These are phyloP conservation scores for Caenorhabditis zanzibari DNA, from an alignment of 2,888 invertebrate genomes.

Conservation along the genomic window DNA sequence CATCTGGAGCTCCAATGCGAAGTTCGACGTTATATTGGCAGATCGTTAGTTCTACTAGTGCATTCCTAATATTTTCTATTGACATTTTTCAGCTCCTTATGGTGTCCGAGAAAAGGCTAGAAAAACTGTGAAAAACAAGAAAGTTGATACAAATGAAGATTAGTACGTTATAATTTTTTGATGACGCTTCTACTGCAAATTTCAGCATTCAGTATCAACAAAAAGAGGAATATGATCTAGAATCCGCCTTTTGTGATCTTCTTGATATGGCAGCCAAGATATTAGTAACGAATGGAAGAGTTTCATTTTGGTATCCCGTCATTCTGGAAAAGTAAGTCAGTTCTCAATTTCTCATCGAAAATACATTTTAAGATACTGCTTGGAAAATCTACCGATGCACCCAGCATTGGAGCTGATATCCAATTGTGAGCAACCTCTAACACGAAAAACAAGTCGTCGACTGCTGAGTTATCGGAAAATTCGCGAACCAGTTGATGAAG, in stretches of 20 bases:
- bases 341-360: neutral
- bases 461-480: conserved; percentile 77
- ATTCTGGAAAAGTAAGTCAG: conserved; percentile 87
- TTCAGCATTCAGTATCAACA: conserved; percentile 83
- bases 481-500: conserved; percentile 55
- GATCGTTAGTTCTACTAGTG: conserved; percentile 87
- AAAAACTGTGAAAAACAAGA: conserved; percentile 87
- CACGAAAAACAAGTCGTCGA: conserved; percentile 72
- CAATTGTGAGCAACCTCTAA: conserved; percentile 93
- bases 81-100: conserved; percentile 96
- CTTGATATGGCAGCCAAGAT: conserved; percentile 90
- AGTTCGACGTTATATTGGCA: conserved; percentile 94
- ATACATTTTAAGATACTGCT: conserved; percentile 84
- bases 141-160: conserved; percentile 18
- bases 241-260: conserved; percentile 87
- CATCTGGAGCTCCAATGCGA: conserved; percentile 87
- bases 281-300: conserved; percentile 89
- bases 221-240: conserved; percentile 90
- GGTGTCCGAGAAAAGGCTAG: conserved; percentile 96
- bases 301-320: conserved; percentile 97
- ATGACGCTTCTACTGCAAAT: neutral
- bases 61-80: conserved; percentile 33
- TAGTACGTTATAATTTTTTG: conserved; percentile 25
- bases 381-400: conserved; percentile 89
- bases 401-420: conserved; percentile 89